These are phyloP conservation scores for Myathropa florea DNA, from an alignment of 2,888 invertebrate species.

Conservation along the genomic window DNA sequence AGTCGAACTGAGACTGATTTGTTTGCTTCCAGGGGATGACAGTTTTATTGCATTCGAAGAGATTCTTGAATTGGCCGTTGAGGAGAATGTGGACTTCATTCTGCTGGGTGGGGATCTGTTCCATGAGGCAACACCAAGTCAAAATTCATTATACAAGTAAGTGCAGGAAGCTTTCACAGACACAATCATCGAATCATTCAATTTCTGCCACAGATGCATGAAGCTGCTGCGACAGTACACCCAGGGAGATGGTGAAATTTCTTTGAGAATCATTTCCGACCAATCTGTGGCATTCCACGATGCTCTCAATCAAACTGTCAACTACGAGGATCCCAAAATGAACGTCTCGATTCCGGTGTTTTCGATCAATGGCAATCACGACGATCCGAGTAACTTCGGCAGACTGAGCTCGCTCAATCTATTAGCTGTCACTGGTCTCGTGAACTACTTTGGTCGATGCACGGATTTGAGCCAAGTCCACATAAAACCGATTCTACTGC, in stretches of 20 bases:
- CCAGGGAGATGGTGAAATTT: slow-evolving; percentile 81
- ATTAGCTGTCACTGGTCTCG: slow-evolving; percentile 90
- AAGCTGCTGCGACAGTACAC: slow-evolving; percentile 78
- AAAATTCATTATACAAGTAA: slow-evolving; percentile 84
- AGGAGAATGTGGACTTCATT: slow-evolving; percentile 91
- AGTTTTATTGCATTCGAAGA: slow-evolving; percentile 97
- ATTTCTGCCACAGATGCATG: slow-evolving; percentile 76
- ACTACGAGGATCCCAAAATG: slow-evolving; percentile 97
- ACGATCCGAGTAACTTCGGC: slow-evolving; percentile 91
- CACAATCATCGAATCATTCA: not conserved
- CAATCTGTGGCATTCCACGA: slow-evolving; percentile 89
- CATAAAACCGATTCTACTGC: slow-evolving; percentile 90
- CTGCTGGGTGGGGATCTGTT: slow-evolving; percentile 98
- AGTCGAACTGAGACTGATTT: slow-evolving; percentile 2
- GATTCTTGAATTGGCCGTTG: slow-evolving; percentile 89
- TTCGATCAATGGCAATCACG: slow-evolving; percentile 99
- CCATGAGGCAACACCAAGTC: slow-evolving; percentile 95
- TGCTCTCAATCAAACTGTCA: slow-evolving; percentile 86
- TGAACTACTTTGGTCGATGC: slow-evolving; percentile 98
- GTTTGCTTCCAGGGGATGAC: slow-evolving; percentile 84
- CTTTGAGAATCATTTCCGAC: slow-evolving; percentile 92
- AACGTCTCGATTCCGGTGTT: slow-evolving; percentile 96
- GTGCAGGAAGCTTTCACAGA: slow-evolving; percentile 30
- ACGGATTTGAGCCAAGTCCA: slow-evolving; percentile 87
- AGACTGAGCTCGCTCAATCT: slow-evolving; percentile 93